Percentiles rank a stretch among this genome's conserved stretches.
Evolutionary conservation across 2,888 invertebrate species (phyloP).

Genomic region (Cataglyphis rosenhaueri): DNA sequence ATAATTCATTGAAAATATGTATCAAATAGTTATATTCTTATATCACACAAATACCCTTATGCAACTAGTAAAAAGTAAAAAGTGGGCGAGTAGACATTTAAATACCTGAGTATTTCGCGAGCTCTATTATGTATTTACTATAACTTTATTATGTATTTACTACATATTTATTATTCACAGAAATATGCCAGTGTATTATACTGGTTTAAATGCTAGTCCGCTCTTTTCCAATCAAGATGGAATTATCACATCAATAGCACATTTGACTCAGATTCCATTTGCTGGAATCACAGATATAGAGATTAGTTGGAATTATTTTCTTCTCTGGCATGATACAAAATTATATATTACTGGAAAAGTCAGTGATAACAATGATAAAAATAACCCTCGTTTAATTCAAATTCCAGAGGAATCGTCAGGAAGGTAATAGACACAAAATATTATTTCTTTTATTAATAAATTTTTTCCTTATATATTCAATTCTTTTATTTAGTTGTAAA

Average conservation of each 20-base stretch:
- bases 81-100: neutral
- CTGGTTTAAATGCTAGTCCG: conserved; percentile 76
- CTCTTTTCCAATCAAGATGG: conserved; percentile 64
- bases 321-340: conserved; percentile 77
- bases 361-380: conserved; percentile 37
- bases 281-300: conserved; percentile 76
- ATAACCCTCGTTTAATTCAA: conserved; percentile 63
- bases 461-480: neutral
- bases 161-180: conserved; percentile 35
- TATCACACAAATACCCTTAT: neutral
- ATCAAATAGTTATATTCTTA: neutral
- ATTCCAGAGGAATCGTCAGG: conserved; percentile 73
- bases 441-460: neutral
- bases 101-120: neutral
- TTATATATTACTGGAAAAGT: conserved; percentile 77
- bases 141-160: no score
- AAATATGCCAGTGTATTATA: conserved; percentile 73
- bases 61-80: neutral
- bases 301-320: conserved; percentile 83
- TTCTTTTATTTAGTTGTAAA: conserved; percentile 71
- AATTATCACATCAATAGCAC: conserved; percentile 63
- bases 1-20: neutral
- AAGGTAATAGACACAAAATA: conserved; percentile 65
- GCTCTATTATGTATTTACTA: neutral
- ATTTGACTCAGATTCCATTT: conserved; percentile 74